Percentiles rank a stretch among this genome's conserved stretches.
phyloP scores from a whole-genome alignment of 2,888 invertebrate species.

The Drosophila cracens region DNA sequence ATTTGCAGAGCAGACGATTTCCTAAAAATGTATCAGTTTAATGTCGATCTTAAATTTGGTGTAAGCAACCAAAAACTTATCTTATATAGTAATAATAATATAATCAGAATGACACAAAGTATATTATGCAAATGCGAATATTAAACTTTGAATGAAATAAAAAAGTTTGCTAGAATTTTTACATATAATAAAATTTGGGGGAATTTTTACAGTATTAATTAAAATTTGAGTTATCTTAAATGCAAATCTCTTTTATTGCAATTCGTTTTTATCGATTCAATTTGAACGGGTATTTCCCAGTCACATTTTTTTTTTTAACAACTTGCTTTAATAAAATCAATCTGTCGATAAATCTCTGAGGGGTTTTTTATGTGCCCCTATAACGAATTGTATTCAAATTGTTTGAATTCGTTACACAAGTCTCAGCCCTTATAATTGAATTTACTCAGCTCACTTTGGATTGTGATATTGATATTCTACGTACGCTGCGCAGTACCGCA shows the following conservation, averaged over 20 bases:
- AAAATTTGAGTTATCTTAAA: not conserved
- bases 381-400: slow-evolving; percentile 5
- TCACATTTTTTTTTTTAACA: not conserved
- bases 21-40: slow-evolving; percentile 17
- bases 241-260: not conserved
- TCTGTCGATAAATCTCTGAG: not conserved
- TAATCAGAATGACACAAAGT: not conserved
- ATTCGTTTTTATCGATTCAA: not conserved
- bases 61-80: not conserved
- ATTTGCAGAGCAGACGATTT: slow-evolving; percentile 24
- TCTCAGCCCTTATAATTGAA: slow-evolving; percentile 3
- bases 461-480: slow-evolving; percentile 15
- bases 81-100: not conserved
- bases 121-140: not conserved
- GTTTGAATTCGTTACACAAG: slow-evolving; percentile 2
- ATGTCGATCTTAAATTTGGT: not conserved
- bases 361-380: not conserved
- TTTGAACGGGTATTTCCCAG: slow-evolving; percentile 4
- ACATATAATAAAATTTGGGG: not conserved
- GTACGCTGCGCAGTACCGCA: slow-evolving; percentile 11
- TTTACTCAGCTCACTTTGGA: not conserved
- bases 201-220: not conserved
- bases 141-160: no score
- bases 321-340: not conserved
- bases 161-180: not conserved